Base-by-base conservation (phyloP, 2,888 invertebrate species). In the Willowsia nigromaculata region DNA sequence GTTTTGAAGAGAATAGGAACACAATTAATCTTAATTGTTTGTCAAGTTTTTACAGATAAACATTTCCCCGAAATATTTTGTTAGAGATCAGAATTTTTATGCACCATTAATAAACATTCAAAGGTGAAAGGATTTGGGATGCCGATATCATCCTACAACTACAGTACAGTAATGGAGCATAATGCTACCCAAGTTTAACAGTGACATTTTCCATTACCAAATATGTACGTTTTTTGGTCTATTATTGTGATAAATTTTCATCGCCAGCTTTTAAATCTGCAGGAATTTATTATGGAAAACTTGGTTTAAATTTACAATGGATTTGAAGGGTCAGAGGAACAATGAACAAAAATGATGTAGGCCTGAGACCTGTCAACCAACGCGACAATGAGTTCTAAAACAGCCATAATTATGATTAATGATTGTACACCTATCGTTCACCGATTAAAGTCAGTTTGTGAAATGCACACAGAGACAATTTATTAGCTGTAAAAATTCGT, bases 331-430 rank as follows among this genome's bases (percentile, higher is more conserved):
- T 30, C 47, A 30, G 15, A 9, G 7, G 47, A 83, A 50, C 68
- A 65, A 65, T 50, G 27, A 30, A 50, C 43, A 7, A 9, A 59
- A 25, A n/a, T 15, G 27, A 50, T 22, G 30, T 9, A 30, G 33
- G 65, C 18, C 50, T 40, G 43, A 56, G 18, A 71, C n/a, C 11
- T 71, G 87, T 71, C 87, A 87, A n/a, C 18, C 56, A 87, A 53
- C 11, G 81, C 50, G 81, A 87, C 80, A 87, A 81, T 80, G 56
- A 87, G 62, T 40, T 47, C 27, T 76, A 59, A 68, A 68, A 27
- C 56, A 81, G 81, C 71, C 80, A 59, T 87, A 87, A 87, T 87
- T 87, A 80, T 87, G 81, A 87, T 87, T 87, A 87, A 87, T 87
- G 87, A 71, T 25, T 87, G 68, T 87, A 53, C 81, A 65, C 65